A percentile compares a stretch with the other conserved stretches of the same genome.
Conservation (phyloP, 2,888 invertebrate genomes). For the Eulithis prunata region DNA sequence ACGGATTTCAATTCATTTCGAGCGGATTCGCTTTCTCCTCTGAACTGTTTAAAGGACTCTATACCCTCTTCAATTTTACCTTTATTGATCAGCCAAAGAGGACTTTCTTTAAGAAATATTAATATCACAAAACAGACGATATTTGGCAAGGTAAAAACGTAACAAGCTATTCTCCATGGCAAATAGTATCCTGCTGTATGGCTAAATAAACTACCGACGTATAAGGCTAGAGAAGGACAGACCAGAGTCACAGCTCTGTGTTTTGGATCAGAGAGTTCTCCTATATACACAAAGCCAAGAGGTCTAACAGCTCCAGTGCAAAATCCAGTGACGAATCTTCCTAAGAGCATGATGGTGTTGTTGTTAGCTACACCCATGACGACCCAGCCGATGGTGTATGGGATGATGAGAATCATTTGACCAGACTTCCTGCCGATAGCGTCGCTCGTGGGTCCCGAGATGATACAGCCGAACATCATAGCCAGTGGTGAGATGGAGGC, state of each 20-base stretch:
- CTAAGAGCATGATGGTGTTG: constrained; percentile 50
- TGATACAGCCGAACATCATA: constrained; percentile 57
- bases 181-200: constrained; percentile 53
- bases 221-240: constrained; percentile 48
- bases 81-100: constrained; percentile 61
- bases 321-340: constrained; percentile 57
- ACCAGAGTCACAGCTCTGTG: constrained; percentile 54
- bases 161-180: constrained; percentile 54
- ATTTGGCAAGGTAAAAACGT: constrained; percentile 51
- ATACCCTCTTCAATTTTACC: constrained; percentile 54
- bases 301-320: constrained; percentile 55
- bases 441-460: constrained; percentile 58
- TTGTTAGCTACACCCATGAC: constrained; percentile 49
- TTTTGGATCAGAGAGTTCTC: constrained; percentile 61
- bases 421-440: constrained; percentile 55
- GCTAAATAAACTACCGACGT: constrained; percentile 51
- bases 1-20: constrained; percentile 53
- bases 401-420: constrained; percentile 50
- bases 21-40: constrained; percentile 52
- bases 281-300: constrained; percentile 54
- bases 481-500: constrained; percentile 55
- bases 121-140: constrained; percentile 47
- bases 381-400: constrained; percentile 58
- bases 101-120: constrained; percentile 59
- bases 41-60: constrained; percentile 52